Evolutionary conservation across 2,113 vertebrate species (phyloP).

Genomic region (Typhlomys cinereus): DNA sequence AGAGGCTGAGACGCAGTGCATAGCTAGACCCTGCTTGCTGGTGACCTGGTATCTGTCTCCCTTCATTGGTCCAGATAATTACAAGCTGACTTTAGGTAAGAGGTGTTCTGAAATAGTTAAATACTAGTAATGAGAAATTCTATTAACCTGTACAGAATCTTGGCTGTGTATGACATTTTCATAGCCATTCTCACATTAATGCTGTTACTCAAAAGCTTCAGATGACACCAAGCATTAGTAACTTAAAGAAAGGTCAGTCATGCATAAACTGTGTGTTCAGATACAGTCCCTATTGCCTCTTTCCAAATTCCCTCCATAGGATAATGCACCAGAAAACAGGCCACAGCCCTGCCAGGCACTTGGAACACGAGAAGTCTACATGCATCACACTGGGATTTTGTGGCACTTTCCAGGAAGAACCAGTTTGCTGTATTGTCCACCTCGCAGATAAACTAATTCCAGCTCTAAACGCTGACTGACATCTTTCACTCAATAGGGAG

Average conservation of each 20-base stretch:
- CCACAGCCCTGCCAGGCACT: too few species aligned
- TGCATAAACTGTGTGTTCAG: not conserved
- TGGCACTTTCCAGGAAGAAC: not conserved
- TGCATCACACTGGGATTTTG: fast-evolving
- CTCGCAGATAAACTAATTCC: not conserved
- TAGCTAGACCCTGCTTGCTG: not conserved
- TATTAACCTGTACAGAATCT: not conserved
- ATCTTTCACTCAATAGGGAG: fast-evolving
- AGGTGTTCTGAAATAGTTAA: not conserved
- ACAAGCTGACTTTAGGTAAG: not conserved
- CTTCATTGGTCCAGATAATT: not conserved
- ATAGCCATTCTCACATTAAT: not conserved
- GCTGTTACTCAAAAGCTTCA: not conserved
- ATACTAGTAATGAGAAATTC: not conserved
- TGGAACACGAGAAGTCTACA: fast-evolving
- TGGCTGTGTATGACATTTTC: fast-evolving
- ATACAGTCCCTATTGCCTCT: not conserved
- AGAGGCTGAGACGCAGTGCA: not conserved
- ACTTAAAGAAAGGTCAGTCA: not conserved
- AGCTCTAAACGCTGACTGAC: not conserved
- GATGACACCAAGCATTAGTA: not conserved
- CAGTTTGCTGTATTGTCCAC: not conserved
- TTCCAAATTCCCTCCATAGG: not conserved
- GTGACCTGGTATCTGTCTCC: not conserved
- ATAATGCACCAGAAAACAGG: too few species aligned